Evolutionary conservation across 2,888 invertebrate genomes (phyloP), one percentile per base, ranked within the genome.

Genomic region (Drosophila colorata): DNA sequence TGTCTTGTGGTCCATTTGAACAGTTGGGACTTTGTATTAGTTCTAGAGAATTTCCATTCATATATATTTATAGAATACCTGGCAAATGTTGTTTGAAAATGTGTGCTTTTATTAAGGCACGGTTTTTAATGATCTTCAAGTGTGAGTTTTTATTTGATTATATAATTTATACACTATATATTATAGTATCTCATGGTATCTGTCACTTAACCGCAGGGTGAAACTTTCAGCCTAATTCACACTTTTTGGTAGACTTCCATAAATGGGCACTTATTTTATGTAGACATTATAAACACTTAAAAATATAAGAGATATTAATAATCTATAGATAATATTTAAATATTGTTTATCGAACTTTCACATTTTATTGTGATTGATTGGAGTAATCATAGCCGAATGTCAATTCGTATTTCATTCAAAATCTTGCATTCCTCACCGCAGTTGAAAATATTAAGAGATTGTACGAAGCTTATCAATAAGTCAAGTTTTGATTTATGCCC

Each of bases 1-100:
- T 28, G n/a, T 47, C 33, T 55, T 69, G 65, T 18, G 65, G 65
- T 53, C 20, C 18, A 56, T 60, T 65, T 46, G 55, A 56, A 53
- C 31, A 44, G 8, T 23, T 18, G 6, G 18, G n/a, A 14, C 20
- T n/a, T 67, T 60, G 40, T 23, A 44, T 2, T 51, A 23, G n/a
- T 25, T 37, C 23, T 0, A 9, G 2, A 8, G 23, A 31, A 16
- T 23, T 23, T 14, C 2, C 20, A 28, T 31, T 20, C 14, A 9
- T n/a, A n/a, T 31, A 20, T 23, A 7, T 18, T 4, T 28, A n/a
- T 2, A n/a, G 13, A n/a, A 37, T 63, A 28, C 28, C 4, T 31
- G 35, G 16, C 28, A 23, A 41, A 33, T 20, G 16, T 11, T 35
- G 44, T 9, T n/a, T 14, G n/a, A 47, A 25, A 23, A 31, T 47